These are phyloP conservation scores for Saccostrea cuccullata DNA, from an alignment of 1,140 invertebrate species.

Conservation along the genomic window DNA sequence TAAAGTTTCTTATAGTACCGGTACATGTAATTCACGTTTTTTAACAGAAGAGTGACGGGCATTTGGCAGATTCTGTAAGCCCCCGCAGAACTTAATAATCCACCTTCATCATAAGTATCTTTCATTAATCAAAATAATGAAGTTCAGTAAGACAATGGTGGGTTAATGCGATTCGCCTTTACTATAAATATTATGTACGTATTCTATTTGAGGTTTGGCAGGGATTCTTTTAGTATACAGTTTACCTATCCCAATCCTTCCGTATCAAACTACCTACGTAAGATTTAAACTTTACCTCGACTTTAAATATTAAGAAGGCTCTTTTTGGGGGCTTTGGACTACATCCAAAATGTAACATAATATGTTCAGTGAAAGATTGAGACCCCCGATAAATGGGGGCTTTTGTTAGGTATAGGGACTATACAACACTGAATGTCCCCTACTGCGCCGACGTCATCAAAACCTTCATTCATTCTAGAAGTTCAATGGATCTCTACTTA, in stretches of 20 bases:
- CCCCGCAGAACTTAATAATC: no score
- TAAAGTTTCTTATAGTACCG: no score
- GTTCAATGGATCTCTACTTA: background rate
- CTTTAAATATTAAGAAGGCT: background rate
- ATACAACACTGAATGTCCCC: background rate
- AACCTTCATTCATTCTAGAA: background rate
- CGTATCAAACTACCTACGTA: background rate
- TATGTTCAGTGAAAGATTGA: background rate
- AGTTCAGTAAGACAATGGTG: background rate
- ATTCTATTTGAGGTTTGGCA: background rate
- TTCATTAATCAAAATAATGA: background rate
- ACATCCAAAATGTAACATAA: slow-evolving; percentile 5
- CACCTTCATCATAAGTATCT: no score
- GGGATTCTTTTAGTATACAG: background rate
- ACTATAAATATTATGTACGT: background rate
- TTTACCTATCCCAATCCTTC: background rate
- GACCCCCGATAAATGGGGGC: background rate
- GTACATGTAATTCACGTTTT: no score
- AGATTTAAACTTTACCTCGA: background rate
- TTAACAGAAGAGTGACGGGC: no score
- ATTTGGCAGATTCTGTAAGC: no score
- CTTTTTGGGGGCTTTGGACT: background rate
- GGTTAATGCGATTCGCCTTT: background rate
- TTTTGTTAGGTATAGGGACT: background rate
- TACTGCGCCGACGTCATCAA: background rate